Percentiles rank a stretch among this genome's conserved stretches.
phyloP scores from a whole-genome alignment of 2,888 invertebrate species.

The Aphrophora alni region DNA sequence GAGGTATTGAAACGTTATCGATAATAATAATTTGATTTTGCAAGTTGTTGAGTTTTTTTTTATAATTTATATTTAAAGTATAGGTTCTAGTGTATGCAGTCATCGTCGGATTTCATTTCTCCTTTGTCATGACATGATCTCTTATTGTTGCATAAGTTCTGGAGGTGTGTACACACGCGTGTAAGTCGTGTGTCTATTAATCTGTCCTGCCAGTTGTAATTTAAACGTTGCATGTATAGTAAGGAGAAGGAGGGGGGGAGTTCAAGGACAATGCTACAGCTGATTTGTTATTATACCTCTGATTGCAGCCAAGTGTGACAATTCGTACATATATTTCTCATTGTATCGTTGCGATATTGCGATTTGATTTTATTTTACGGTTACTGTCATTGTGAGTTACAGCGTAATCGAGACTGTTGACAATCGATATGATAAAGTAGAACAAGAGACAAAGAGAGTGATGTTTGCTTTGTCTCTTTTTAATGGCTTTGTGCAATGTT shows the following conservation, averaged over 20 bases:
- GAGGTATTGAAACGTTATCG: no score
- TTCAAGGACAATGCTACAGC: neutral
- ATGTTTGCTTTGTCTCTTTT: no score
- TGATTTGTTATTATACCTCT: neutral
- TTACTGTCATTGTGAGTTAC: neutral
- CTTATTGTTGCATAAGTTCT: neutral
- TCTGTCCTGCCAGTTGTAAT: neutral
- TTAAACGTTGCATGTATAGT: no score
- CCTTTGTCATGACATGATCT: neutral
- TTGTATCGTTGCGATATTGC: neutral
- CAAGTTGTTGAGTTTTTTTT: no score
- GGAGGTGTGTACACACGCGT: slow-evolving; percentile 5
- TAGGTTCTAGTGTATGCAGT: no score
- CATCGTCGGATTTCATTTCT: neutral
- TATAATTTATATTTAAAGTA: no score
- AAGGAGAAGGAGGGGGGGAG: neutral
- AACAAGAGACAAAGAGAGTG: no score
- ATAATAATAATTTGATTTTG: no score
- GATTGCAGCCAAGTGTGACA: neutral
- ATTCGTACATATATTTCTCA: neutral
- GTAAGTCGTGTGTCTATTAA: neutral
- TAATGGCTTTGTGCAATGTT: no score
- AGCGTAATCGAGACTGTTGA: neutral
- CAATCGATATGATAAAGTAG: neutral
- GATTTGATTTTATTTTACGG: neutral